A percentile compares a stretch with the other conserved stretches of the same genome.
Evolutionary conservation across 2,797 vertebrate genomes (phyloP).

Genomic region (Paratrypauchen microcephalus): DNA sequence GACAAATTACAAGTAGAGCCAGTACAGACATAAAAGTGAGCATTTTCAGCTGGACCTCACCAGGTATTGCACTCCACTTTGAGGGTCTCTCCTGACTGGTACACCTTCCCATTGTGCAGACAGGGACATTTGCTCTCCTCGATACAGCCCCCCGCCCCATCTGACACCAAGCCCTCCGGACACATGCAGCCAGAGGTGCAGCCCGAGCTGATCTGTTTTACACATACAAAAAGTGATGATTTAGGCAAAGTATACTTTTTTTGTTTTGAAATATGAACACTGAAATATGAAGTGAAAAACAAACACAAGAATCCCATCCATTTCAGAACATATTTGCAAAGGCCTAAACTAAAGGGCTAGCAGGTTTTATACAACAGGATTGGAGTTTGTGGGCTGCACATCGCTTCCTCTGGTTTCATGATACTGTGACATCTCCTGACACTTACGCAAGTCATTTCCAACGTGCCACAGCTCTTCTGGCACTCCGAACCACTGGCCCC

Average conservation of each 20-base stretch:
- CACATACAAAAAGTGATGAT: no score
- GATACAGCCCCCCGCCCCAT: conserved; percentile 83
- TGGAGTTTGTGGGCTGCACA: not conserved
- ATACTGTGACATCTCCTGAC: not conserved
- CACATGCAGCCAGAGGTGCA: conserved; percentile 90
- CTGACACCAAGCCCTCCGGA: conserved; percentile 79
- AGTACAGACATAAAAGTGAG: not conserved
- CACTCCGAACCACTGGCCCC: conserved; percentile 81
- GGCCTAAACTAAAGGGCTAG: no score
- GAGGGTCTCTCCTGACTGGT: conserved; percentile 81
- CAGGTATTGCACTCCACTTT: conserved; percentile 89
- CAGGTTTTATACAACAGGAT: no score
- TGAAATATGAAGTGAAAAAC: no score
- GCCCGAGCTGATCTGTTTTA: conserved; percentile 78
- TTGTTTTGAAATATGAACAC: no score
- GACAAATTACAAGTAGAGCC: not conserved
- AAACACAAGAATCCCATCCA: no score
- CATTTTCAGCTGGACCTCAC: conserved; percentile 65
- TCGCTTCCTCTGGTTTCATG: not conserved
- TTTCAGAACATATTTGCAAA: no score
- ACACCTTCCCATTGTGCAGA: conserved; percentile 82
- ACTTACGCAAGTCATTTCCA: conserved; percentile 91
- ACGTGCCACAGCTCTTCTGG: conserved; percentile 86
- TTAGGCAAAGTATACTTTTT: no score
- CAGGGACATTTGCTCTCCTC: conserved; percentile 82